These are phyloP conservation scores for Bombus waltoni DNA, from an alignment of 1,140 invertebrate species.

Conservation along the genomic window DNA sequence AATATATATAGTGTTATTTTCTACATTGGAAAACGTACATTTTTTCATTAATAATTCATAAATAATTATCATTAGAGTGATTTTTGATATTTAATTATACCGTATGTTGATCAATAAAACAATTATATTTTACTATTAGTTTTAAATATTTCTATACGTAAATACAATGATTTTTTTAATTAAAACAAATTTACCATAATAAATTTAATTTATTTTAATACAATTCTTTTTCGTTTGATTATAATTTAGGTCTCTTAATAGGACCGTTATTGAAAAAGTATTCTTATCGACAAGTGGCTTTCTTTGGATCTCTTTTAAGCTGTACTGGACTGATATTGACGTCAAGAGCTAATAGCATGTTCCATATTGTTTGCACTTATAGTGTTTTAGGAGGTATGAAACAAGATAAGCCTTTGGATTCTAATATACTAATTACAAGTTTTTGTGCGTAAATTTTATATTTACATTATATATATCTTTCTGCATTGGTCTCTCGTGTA, in stretches of 20 bases:
- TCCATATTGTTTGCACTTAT: conserved; percentile 88
- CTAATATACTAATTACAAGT: background rate
- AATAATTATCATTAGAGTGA: too few relatives aligned
- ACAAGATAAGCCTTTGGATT: background rate
- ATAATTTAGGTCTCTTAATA: conserved; percentile 85
- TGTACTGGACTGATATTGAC: conserved; percentile 87
- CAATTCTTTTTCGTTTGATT: background rate
- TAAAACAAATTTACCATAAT: too few relatives aligned
- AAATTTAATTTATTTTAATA: background rate
- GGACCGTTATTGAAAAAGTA: conserved; percentile 89
- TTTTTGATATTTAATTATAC: too few relatives aligned
- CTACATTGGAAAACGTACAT: background rate
- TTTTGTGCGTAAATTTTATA: background rate
- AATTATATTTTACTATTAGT: background rate
- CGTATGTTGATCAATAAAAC: background rate
- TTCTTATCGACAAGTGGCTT: conserved; percentile 88
- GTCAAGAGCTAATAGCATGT: conserved; percentile 87
- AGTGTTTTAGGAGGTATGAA: conserved; percentile 88
- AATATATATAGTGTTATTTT: background rate
- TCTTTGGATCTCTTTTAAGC: conserved; percentile 86
- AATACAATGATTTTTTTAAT: too few relatives aligned
- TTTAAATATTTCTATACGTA: background rate
- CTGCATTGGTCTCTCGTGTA: too few relatives aligned
- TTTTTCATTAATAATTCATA: too few relatives aligned
- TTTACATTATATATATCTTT: too few relatives aligned